These are phyloP conservation scores for Trichopria drosophilae DNA, from an alignment of 2,888 invertebrate species.

Conservation along the genomic window DNA sequence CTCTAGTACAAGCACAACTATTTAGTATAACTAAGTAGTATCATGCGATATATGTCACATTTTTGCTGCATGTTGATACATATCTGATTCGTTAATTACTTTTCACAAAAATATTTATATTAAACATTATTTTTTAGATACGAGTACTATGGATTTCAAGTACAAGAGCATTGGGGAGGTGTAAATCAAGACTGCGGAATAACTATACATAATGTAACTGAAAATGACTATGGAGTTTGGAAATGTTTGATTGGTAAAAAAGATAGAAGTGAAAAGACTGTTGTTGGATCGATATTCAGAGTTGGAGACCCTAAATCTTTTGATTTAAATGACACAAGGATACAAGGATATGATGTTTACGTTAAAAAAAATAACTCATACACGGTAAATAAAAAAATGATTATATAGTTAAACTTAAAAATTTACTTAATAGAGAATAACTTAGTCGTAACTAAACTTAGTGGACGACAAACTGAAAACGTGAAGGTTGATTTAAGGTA, in stretches of 20 bases:
- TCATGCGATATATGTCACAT: slow-evolving; percentile 13
- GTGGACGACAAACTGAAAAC: no score
- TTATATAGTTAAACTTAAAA: no score
- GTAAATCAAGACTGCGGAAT: slow-evolving; percentile 42
- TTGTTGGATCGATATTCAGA: no score
- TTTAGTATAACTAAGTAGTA: slow-evolving; percentile 14
- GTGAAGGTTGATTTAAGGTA: no score
- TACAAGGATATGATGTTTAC: slow-evolving; percentile 33
- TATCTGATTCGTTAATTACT: no score
- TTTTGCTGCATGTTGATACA: no score
- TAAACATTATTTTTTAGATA: slow-evolving; percentile 38
- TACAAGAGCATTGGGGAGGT: slow-evolving; percentile 17
- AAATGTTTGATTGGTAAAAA: slow-evolving; percentile 40
- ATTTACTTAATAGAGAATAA: no score
- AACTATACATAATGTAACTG: slow-evolving; percentile 40
- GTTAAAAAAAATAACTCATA: slow-evolving; percentile 43
- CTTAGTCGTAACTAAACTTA: no score
- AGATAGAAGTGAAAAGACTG: no score
- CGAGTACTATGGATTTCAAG: slow-evolving; percentile 41
- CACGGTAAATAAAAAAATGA: no score
- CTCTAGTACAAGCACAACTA: no score
- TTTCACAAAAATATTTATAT: slow-evolving; percentile 4
- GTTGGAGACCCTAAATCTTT: not conserved
- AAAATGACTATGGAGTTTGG: slow-evolving; percentile 48
- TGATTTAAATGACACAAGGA: slow-evolving; percentile 18